Conservation (phyloP, 2,113 vertebrate genomes). For the Raja brachyura region DNA sequence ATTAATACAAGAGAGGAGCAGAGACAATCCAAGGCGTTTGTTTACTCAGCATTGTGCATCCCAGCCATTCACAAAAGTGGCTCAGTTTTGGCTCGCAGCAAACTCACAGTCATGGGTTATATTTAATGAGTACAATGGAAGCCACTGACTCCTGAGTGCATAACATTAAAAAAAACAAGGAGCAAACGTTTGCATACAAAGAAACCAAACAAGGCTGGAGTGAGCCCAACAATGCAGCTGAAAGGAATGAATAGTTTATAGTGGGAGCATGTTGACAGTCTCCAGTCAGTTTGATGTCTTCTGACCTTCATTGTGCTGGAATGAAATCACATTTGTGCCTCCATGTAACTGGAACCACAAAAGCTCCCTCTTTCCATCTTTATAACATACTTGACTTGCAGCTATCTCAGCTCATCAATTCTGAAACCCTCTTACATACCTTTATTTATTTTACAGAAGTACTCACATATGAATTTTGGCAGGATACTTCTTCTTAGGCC, state of each 20-base stretch:
- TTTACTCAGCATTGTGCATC: background rate
- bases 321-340: background rate
- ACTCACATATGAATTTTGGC: background rate
- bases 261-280: background rate
- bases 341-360: background rate
- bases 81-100: background rate
- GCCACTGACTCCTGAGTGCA: background rate
- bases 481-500: background rate
- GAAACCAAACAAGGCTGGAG: background rate
- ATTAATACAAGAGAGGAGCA: background rate
- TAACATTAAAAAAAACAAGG: background rate
- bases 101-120: background rate
- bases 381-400: no score
- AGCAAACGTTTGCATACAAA: background rate
- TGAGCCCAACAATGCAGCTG: background rate
- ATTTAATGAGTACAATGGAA: background rate
- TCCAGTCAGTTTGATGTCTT: background rate
- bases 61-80: conserved; percentile 3
- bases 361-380: background rate
- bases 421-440: no score
- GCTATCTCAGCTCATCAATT: no score
- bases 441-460: no score
- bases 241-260: background rate
- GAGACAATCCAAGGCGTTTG: background rate
- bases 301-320: background rate